phyloP scores from a whole-genome alignment of 2,797 vertebrate species.

The Takifugu ocellatus region DNA sequence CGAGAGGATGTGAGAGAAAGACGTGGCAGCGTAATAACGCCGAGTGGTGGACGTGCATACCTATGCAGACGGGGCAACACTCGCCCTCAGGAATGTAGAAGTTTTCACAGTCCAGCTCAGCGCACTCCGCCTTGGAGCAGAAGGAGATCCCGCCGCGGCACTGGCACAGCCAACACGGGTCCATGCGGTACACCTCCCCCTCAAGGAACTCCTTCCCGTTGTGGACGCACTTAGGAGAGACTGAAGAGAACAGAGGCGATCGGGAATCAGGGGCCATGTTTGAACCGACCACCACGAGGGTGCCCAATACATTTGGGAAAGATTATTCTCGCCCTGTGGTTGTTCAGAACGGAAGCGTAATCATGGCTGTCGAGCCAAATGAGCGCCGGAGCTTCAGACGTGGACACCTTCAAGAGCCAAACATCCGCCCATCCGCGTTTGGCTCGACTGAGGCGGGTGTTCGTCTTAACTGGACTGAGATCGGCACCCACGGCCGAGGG shows the following conservation, averaged over 20 bases:
- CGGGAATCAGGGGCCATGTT: slow-evolving; percentile 17
- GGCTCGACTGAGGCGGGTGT: slow-evolving; percentile 18
- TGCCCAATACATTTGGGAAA: slow-evolving; percentile 1
- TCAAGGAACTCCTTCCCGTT: slow-evolving; percentile 75
- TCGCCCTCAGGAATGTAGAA: slow-evolving; percentile 82
- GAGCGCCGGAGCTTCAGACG: slow-evolving; percentile 3
- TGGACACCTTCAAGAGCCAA: slow-evolving; percentile 32
- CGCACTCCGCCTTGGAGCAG: slow-evolving; percentile 82
- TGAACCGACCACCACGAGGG: slow-evolving; percentile 8
- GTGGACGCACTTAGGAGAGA: slow-evolving; percentile 74
- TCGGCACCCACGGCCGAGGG: slow-evolving; percentile 19
- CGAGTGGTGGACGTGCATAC: slow-evolving; percentile 45
- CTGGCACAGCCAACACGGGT: slow-evolving; percentile 81
- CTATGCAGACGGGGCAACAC: slow-evolving; percentile 82
- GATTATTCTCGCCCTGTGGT: background rate
- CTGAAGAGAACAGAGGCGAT: slow-evolving; percentile 41
- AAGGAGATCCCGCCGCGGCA: slow-evolving; percentile 82
- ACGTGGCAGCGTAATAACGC: too few relatives aligned
- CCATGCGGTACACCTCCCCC: slow-evolving; percentile 80
- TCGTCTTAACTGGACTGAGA: slow-evolving; percentile 36
- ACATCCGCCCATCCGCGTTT: slow-evolving; percentile 29
- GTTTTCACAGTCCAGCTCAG: slow-evolving; percentile 78
- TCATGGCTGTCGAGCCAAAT: slow-evolving; percentile 19
- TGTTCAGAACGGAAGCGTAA: too few relatives aligned
- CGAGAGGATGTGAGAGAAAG: background rate